Base-by-base conservation (phyloP, 2,113 vertebrate genomes). In the Pomatostomus ruficeps region DNA sequence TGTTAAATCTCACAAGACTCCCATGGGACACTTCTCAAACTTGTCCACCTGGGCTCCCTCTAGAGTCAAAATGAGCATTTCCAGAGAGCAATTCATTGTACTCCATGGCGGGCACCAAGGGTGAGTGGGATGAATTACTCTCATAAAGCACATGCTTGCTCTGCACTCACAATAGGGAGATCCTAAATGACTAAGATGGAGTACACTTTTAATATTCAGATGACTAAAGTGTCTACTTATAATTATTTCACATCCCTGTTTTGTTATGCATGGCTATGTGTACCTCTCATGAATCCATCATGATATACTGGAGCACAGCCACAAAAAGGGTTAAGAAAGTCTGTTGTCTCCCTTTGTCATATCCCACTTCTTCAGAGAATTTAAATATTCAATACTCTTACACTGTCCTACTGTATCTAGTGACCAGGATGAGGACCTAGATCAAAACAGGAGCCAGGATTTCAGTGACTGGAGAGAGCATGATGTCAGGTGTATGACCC, bases 101-200 rank as follows among this genome's bases (percentile, higher is more conserved):
- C 17, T 43, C 68, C 45, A 43, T 24, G 3, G 13, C 12, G 25
- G 19, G 25, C 13, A 61, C 0, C 0, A 2, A 72, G 22, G 3
- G 6, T 28, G 45, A 33, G 29, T 2, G 17, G 65, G 45, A 84
- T 36, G 36, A 70, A 73, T 52, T 52, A 43, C 4, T 57, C n/a
- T 76, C 74, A 28, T 31, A 40, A 88, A 92, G 65, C 7, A 11
- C 24, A 45, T 51, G 19, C 29, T 88, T 2, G 2, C 51, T 33
- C 80, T 49, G 38, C 43, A 54, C 18, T 66, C 20, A 12, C 14
- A 36, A 23, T 6, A 12, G 17, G 62, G 23, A 72, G 18, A 74
- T 7, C 18, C 36, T 48, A 40, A 83, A 78, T 23, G 3, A 82
- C 26, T 42, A 38, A 16, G 23, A 75, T 35, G 26, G 33, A 67